These are phyloP conservation scores for Peromyscus eremicus DNA, from an alignment of 2,797 vertebrate species.

Conservation along the genomic window DNA sequence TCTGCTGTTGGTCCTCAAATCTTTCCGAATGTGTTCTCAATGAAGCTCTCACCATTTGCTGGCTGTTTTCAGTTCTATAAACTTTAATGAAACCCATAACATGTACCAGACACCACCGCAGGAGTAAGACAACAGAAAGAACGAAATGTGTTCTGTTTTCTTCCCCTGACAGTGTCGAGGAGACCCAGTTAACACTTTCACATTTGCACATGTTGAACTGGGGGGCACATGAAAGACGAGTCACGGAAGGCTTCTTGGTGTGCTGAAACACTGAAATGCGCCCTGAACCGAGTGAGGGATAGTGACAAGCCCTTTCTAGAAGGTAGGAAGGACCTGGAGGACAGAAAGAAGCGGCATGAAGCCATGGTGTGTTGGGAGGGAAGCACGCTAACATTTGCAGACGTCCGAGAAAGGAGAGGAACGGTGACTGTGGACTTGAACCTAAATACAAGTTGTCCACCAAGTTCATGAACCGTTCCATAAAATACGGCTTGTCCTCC, in stretches of 20 bases:
- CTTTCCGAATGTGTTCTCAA: slow-evolving; percentile 36
- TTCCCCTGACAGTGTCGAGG: background rate
- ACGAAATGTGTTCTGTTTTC: background rate
- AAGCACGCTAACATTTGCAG: background rate
- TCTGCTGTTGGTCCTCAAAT: slow-evolving; percentile 56
- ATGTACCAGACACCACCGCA: slow-evolving; percentile 3
- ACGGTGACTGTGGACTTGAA: background rate
- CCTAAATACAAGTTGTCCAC: background rate
- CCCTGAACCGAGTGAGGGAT: background rate
- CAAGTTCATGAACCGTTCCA: background rate
- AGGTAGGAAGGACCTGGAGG: background rate
- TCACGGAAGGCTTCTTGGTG: background rate
- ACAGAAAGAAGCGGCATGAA: background rate
- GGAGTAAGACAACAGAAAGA: slow-evolving; percentile 19
- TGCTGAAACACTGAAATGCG: background rate
- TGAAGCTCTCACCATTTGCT: slow-evolving; percentile 64
- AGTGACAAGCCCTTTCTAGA: background rate
- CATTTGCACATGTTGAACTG: background rate
- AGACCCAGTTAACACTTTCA: background rate
- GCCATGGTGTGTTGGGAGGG: fast-evolving
- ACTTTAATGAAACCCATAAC: slow-evolving; percentile 69
- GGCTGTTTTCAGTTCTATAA: slow-evolving; percentile 61
- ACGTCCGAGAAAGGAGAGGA: background rate
- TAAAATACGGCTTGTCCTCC: slow-evolving; percentile 25
- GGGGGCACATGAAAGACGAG: background rate